phyloP scores from a whole-genome alignment of 2,113 vertebrate genomes.

The Passerina amoena region DNA sequence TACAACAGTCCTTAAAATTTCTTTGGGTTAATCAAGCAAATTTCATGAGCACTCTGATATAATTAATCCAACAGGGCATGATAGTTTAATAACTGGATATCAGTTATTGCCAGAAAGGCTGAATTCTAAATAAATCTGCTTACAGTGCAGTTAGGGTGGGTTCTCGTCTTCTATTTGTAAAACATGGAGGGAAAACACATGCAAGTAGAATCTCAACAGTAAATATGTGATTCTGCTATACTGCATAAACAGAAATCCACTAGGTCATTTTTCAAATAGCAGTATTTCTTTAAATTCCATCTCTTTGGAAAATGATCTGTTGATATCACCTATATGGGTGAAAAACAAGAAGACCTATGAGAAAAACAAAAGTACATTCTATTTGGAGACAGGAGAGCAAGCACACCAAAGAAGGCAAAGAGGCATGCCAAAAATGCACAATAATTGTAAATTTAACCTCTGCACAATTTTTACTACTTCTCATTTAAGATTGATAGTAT shows the following conservation, averaged over 20 bases:
- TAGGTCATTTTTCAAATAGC: not conserved
- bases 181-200: not conserved
- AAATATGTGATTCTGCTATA: not conserved
- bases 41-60: slow-evolving; percentile 44
- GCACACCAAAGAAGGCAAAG: not conserved
- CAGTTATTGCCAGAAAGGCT: not conserved
- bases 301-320: not conserved
- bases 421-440: not conserved
- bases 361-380: not conserved
- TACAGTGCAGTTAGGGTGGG: not conserved
- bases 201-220: not conserved
- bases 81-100: slow-evolving; percentile 36
- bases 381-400: not conserved
- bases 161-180: not conserved
- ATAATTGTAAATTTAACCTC: not conserved
- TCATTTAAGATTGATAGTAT: not conserved
- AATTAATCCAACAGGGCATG: slow-evolving; percentile 29
- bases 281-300: not conserved
- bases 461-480: not conserved
- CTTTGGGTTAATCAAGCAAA: slow-evolving; percentile 38
- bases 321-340: not conserved
- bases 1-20: slow-evolving; percentile 37
- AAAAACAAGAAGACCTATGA: not conserved
- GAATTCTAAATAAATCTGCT: slow-evolving; percentile 45
- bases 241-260: not conserved